These are phyloP conservation scores for Dendronephthya gigantea DNA, from an alignment of 64 coral and sea anemone species.

Conservation along the genomic window DNA sequence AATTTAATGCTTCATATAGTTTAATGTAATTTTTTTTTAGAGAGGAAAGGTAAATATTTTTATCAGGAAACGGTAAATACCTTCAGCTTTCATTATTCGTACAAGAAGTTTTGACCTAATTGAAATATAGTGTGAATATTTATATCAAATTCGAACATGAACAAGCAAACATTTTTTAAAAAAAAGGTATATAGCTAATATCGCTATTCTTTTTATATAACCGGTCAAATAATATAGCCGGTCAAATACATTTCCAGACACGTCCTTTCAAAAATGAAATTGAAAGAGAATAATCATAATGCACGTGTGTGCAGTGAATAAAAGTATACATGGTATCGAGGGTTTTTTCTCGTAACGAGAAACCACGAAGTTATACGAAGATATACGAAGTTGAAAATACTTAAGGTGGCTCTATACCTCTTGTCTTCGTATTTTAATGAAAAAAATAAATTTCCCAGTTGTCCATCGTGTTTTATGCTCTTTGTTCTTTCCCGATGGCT, in stretches of 20 bases:
- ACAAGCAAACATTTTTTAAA: not conserved
- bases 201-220: not conserved
- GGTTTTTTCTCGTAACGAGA: too few species aligned
- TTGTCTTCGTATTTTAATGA: not conserved
- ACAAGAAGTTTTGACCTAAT: not conserved
- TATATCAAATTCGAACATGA: not conserved
- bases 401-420: not conserved
- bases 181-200: not conserved
- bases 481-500: not conserved
- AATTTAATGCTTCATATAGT: not conserved
- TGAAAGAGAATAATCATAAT: not conserved
- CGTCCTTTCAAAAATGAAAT: too few species aligned
- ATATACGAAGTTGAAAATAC: too few species aligned
- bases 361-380: too few species aligned
- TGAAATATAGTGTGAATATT: not conserved
- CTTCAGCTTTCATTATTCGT: constrained; percentile 7
- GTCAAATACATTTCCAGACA: too few species aligned
- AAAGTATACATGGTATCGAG: not conserved
- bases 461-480: not conserved
- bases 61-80: not conserved
- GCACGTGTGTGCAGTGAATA: not conserved
- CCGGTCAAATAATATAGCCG: not conserved
- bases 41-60: not conserved
- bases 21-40: too few species aligned
- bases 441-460: not conserved